Conservation (phyloP, 2,888 invertebrate species). For the Drosophila siamana region DNA sequence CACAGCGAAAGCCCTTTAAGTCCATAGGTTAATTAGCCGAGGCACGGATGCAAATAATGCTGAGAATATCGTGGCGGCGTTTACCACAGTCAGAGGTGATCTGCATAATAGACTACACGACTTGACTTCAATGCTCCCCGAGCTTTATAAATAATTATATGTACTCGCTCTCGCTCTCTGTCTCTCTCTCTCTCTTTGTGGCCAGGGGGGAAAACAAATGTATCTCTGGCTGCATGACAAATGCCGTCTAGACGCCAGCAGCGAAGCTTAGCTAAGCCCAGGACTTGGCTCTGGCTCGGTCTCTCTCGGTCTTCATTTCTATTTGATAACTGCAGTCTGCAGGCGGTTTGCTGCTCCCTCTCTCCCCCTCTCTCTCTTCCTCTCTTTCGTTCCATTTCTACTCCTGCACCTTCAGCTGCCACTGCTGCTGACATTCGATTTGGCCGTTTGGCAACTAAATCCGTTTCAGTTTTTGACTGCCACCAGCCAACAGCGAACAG, state of each 20-base stretch:
- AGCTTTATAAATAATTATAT: slow-evolving; percentile 56
- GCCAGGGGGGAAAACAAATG: slow-evolving; percentile 53
- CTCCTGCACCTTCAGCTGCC: background rate
- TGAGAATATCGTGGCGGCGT: slow-evolving; percentile 2
- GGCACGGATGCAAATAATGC: slow-evolving; percentile 62
- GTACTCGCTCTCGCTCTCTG: background rate
- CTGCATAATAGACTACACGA: slow-evolving; percentile 59
- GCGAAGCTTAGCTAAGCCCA: slow-evolving; percentile 50
- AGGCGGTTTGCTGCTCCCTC: slow-evolving; percentile 13
- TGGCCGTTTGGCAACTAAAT: slow-evolving; percentile 65
- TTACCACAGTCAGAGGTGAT: slow-evolving; percentile 56
- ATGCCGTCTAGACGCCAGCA: slow-evolving; percentile 69
- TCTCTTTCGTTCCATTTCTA: background rate
- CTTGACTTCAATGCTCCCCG: slow-evolving; percentile 31
- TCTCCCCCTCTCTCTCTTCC: background rate
- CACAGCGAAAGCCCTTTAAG: slow-evolving; percentile 22
- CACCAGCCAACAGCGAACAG: slow-evolving; percentile 10
- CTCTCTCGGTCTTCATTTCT: slow-evolving; percentile 48
- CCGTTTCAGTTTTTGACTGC: slow-evolving; percentile 62
- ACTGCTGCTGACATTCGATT: slow-evolving; percentile 62
- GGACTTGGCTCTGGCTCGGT: slow-evolving; percentile 29
- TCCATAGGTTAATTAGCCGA: slow-evolving; percentile 58
- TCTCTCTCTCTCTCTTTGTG: background rate
- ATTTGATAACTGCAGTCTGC: slow-evolving; percentile 65
- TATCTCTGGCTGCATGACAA: slow-evolving; percentile 69